Evolutionary conservation across 1,140 invertebrate species (phyloP), one percentile per base, ranked within the genome.

Genomic region (Steinernema khuongi): DNA sequence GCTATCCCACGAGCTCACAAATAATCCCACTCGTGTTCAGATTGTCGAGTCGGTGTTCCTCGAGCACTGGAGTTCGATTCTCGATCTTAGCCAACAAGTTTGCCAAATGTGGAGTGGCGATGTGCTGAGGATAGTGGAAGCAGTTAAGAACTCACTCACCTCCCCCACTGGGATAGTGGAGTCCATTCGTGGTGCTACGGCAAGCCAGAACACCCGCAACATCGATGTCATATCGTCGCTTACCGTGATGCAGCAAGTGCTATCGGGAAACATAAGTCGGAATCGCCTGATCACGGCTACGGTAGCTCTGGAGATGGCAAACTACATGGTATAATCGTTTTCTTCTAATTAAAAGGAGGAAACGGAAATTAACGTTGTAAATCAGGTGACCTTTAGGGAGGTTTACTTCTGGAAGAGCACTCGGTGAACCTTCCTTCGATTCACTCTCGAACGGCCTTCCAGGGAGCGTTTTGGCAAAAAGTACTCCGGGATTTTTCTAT

Each of bases 51-150:
- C 74, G 17, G 18, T 31, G 19, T 36, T 30, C 74, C 36, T 43
- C 17, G 31, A 33, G 85, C 88, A 32, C 89, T 89, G 82, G 89
- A 89, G 43, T 74, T 88, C 18, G 89, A 89, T 75, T 89, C 91
- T 83, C 89, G 91, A 67, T 84, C 90, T 22, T 91, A 92, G 83
- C 90, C 91, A 87, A 87, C 91, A 36, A 86, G 88, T 73, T 90
- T 90, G 85, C 90, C 90, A 86, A 88, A 89, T 11, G 86, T 91
- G 14, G 88, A 86, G 32, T 87, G 90, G 44, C 86, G 91, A 72
- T 83, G 86, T 72, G 86, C 87, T 68, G 89, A 89, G 81, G 90
- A 90, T 79, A 84, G 81, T 78, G 68, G 85, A 14, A 85, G 83
- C 75, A 69, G 41, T 68, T n/a, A 68, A 70, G 30, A 44, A 70